Conservation (phyloP, 2,888 invertebrate species). For the Melolontha melolontha region DNA sequence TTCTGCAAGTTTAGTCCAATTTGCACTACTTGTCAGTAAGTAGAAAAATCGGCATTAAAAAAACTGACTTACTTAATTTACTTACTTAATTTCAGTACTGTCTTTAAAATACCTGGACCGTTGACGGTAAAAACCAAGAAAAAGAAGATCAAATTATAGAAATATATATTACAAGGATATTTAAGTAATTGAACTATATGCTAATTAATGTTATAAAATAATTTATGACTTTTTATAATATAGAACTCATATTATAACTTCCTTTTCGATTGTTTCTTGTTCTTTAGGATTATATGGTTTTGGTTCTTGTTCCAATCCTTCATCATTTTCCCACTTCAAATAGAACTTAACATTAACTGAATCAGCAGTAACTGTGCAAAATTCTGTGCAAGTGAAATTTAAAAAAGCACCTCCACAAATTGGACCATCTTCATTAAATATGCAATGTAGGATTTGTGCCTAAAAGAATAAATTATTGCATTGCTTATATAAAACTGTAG, state of each 20-base stretch:
- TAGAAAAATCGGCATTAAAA: conserved; percentile 59
- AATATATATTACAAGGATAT: neutral
- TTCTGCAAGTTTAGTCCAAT: conserved; percentile 98
- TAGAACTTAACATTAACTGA: conserved; percentile 49
- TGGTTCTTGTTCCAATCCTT: conserved; percentile 8
- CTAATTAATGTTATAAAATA: neutral
- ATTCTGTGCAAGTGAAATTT: conserved; percentile 52
- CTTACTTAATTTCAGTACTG: conserved; percentile 74
- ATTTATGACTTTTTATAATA: conserved; percentile 1
- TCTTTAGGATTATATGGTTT: conserved; percentile 1
- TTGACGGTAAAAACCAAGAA: conserved; percentile 83
- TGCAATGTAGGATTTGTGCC: conserved; percentile 43
- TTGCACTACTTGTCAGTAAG: conserved; percentile 97
- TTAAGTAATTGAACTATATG: neutral
- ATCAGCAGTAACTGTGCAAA: conserved; percentile 52
- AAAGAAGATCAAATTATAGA: conserved; percentile 70
- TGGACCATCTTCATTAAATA: conserved; percentile 47
- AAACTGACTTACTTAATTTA: conserved; percentile 2
- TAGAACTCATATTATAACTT: conserved; percentile 28
- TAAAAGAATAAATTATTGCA: conserved; percentile 30
- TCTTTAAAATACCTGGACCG: conserved; percentile 90
- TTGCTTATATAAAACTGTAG: no score
- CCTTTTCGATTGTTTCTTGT: conserved; percentile 4
- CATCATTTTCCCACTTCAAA: conserved; percentile 43
- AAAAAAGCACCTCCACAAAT: conserved; percentile 53